Evolutionary conservation across 2,113 vertebrate species (phyloP).

Genomic region (Chloropsis cyanopogon): DNA sequence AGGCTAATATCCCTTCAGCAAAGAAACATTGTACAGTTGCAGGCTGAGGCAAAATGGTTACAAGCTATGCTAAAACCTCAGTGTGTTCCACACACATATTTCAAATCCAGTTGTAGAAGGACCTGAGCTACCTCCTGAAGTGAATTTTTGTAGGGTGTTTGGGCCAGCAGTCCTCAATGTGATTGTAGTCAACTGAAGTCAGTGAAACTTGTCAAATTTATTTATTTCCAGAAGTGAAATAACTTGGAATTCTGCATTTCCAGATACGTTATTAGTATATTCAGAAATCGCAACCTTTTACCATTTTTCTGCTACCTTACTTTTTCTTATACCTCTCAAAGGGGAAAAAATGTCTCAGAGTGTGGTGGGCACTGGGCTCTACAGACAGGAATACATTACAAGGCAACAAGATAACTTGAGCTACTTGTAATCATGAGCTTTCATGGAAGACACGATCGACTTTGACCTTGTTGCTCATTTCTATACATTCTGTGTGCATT

Average conservation of each 20-base stretch:
- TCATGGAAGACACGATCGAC: conserved; percentile 63
- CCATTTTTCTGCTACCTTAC: not conserved
- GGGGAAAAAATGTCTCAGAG: not conserved
- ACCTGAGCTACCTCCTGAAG: not conserved
- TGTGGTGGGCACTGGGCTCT: not conserved
- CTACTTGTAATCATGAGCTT: not conserved
- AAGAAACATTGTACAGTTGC: not conserved
- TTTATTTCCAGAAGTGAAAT: not conserved
- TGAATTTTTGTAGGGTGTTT: not conserved
- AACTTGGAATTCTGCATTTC: not conserved
- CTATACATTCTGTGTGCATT: conserved; percentile 75
- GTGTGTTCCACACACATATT: not conserved
- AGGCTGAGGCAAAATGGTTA: too few species aligned
- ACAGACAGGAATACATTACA: not conserved
- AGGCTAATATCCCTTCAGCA: not conserved
- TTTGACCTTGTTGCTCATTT: conserved; percentile 81
- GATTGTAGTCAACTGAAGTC: not conserved
- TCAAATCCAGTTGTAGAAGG: not conserved
- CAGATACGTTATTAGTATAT: not conserved
- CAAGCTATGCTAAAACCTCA: not conserved
- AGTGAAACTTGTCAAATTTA: not conserved
- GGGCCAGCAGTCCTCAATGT: not conserved
- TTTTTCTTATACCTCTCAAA: not conserved
- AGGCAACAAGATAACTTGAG: not conserved
- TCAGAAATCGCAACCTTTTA: not conserved